Conservation (phyloP, 2,113 vertebrate species). For the Apus apus region DNA sequence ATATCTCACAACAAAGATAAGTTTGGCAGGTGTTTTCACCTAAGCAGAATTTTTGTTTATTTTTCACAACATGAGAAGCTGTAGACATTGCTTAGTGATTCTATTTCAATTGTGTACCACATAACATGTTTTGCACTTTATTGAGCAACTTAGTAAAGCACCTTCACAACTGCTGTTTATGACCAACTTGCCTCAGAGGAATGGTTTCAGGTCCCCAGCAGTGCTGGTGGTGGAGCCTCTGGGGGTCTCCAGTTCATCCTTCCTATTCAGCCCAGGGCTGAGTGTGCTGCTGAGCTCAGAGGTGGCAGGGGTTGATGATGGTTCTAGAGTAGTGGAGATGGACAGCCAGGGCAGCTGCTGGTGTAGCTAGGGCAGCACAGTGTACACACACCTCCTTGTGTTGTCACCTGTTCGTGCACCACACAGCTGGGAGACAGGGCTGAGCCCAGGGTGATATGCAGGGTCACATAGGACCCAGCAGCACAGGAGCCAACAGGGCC, state of each 20-base stretch:
- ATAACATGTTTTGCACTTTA: background rate
- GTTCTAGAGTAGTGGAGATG: background rate
- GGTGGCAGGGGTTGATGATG: background rate
- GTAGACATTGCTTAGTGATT: background rate
- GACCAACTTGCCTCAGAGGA: background rate
- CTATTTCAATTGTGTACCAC: background rate
- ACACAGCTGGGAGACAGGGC: background rate
- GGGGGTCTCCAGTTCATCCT: background rate
- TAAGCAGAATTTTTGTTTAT: background rate
- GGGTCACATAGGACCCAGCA: background rate
- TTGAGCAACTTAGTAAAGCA: background rate
- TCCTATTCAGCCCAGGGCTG: background rate
- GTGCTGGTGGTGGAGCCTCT: background rate
- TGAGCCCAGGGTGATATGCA: background rate
- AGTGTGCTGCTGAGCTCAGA: background rate
- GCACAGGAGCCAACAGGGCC: background rate
- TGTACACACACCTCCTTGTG: background rate
- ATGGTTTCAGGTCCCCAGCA: background rate
- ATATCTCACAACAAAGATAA: background rate
- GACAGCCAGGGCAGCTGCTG: rapidly evolving
- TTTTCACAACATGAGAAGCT: background rate
- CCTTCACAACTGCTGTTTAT: background rate
- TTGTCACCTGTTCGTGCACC: background rate
- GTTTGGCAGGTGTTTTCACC: background rate
- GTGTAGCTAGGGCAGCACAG: rapidly evolving